Base-by-base conservation (phyloP, 2,888 invertebrate genomes). In the Amblyjoppa proteus region DNA sequence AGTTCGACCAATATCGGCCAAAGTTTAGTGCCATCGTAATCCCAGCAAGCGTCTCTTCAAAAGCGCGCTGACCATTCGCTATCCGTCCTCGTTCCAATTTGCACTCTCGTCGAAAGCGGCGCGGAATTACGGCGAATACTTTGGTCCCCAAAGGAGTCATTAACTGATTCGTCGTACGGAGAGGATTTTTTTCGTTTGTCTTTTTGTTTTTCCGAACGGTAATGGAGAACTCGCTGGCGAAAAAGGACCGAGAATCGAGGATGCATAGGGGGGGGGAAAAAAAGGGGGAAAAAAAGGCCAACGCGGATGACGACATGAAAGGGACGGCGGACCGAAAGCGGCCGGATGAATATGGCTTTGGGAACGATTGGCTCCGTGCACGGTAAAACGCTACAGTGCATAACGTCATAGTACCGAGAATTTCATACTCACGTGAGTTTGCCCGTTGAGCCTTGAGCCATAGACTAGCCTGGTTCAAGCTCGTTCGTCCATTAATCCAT, bases 401-500 rank as follows among this genome's bases (percentile, higher is more conserved):
- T 56, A 58, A 64, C 69, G 71, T 51, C 53, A 73, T 64, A 58
- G 68, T 51, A 53, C 13, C 49, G 66, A 80, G 66, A n/a, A 41
- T 81, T 70, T 76, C 75, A 25, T 71, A 74, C 73, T 69, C 68
- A 49, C 53, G 66, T 28, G 56, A 34, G 38, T 58, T 68, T 41
- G 25, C 56, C n/a, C 53, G 56, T 78, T 38, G 68, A 66, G 38
- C 71, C 41, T 38, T 45, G 66, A 74, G 68, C 28, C 68, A 68
- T 41, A 56, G 56, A 13, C 61, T 69, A 61, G 38, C 53, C 31
- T 76, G 16, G 80, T 71, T 53, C 69, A 77, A 75, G 76, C 76
- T 73, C 66, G 70, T 58, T 84, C 78, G 81, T 86, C 81, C 84
- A 81, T 84, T 81, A 78, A 81, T 74, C 69, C 71, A 76, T 83